A percentile compares a stretch with the other conserved stretches of the same genome.
phyloP scores from a whole-genome alignment of 2,113 vertebrate species.

The Elanus axillaris region DNA sequence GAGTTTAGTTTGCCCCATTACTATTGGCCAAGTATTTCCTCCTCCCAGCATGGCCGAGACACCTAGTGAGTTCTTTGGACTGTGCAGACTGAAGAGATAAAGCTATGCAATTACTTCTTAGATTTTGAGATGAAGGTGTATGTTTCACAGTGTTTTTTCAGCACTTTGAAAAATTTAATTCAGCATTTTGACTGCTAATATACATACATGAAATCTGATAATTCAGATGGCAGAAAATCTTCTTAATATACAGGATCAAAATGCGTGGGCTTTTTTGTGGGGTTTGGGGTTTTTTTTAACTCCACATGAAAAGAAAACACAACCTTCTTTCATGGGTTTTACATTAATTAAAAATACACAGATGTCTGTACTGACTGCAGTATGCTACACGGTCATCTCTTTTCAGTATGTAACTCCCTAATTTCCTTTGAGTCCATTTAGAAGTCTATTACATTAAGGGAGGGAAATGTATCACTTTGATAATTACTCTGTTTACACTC shows the following conservation, averaged over 20 bases:
- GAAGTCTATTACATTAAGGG: neutral
- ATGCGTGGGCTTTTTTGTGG: fast-evolving
- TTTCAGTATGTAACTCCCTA: neutral
- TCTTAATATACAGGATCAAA: neutral
- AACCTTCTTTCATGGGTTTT: neutral
- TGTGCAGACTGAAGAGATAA: neutral
- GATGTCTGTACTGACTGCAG: neutral
- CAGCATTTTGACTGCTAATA: neutral
- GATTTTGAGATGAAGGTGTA: neutral
- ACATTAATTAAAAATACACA: neutral
- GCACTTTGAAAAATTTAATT: neutral
- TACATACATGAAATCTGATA: neutral
- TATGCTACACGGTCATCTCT: neutral
- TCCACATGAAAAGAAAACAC: neutral
- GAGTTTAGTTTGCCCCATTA: neutral
- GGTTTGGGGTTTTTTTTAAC: neutral
- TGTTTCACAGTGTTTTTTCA: neutral
- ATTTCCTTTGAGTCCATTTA: constrained; percentile 28
- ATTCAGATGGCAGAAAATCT: neutral
- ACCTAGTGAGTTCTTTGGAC: neutral
- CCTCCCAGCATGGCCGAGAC: neutral
- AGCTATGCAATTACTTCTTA: neutral
- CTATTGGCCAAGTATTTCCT: neutral
- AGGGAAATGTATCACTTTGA: neutral
- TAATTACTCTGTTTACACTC: neutral